These are phyloP conservation scores for Antigone vipio DNA, from an alignment of 2,113 vertebrate species.

Conservation along the genomic window DNA sequence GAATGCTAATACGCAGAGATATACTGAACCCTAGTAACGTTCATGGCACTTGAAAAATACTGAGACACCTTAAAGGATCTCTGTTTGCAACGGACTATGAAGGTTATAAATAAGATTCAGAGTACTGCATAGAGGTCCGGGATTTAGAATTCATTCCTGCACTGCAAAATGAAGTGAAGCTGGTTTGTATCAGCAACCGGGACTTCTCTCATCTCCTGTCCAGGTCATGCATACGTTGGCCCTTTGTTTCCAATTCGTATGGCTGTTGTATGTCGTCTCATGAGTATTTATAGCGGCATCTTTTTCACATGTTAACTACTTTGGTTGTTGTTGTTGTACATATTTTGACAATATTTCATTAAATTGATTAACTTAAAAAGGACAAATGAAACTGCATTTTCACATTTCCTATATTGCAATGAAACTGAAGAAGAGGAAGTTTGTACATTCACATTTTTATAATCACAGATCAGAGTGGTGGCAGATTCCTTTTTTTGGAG, in stretches of 20 bases:
- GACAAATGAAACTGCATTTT: conserved; percentile 28
- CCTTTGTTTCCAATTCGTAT: not conserved
- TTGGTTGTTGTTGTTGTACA: conserved; percentile 20
- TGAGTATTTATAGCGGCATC: conserved; percentile 2
- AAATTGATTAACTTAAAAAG: conserved; percentile 43
- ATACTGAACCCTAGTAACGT: conserved; percentile 17
- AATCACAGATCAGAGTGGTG: not conserved
- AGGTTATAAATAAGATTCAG: not conserved
- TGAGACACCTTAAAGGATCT: not conserved
- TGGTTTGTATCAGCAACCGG: not conserved
- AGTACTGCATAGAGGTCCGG: not conserved
- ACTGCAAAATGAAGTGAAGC: not conserved
- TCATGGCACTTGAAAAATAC: not conserved
- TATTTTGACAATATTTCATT: conserved; percentile 42
- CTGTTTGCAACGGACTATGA: not conserved
- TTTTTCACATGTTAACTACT: not conserved
- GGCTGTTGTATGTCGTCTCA: not conserved
- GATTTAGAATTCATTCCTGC: not conserved
- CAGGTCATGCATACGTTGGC: not conserved
- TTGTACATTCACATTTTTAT: conserved; percentile 51
- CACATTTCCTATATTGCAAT: conserved; percentile 9
- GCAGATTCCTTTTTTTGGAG: not conserved
- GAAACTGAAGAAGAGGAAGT: conserved; percentile 13
- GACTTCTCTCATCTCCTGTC: not conserved
- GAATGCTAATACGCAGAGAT: not conserved